These are phyloP conservation scores for Noctua pronuba DNA, from an alignment of 2,888 invertebrate species.

Conservation along the genomic window DNA sequence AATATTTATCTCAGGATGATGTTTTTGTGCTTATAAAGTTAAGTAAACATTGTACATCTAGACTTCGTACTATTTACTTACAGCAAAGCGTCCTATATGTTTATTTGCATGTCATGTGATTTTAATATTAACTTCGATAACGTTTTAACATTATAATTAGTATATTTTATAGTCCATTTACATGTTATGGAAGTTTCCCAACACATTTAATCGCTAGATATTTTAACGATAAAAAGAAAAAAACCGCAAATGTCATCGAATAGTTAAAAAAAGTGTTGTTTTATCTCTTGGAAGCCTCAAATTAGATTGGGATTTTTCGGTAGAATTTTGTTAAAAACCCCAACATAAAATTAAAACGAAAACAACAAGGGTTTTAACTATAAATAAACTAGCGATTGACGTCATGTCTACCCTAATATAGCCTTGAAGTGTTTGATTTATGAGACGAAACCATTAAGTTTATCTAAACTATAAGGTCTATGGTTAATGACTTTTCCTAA, in stretches of 20 bases:
- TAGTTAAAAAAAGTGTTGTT: neutral
- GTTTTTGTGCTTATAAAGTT: slow-evolving; percentile 1
- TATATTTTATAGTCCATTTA: neutral
- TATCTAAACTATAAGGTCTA: too few relatives aligned
- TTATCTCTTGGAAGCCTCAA: neutral
- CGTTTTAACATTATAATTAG: neutral
- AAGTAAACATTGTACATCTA: slow-evolving; percentile 18
- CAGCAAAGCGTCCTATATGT: neutral
- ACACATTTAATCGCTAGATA: too few relatives aligned
- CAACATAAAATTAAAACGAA: neutral
- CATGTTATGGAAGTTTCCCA: neutral
- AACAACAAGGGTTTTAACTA: neutral
- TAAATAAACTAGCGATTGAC: neutral
- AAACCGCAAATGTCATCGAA: neutral
- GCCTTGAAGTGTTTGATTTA: too few relatives aligned
- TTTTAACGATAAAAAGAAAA: too few relatives aligned
- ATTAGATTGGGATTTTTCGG: neutral
- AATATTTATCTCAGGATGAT: neutral
- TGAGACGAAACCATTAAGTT: too few relatives aligned
- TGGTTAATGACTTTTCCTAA: too few relatives aligned
- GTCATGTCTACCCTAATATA: neutral
- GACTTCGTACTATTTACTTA: slow-evolving; percentile 26
- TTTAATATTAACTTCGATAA: neutral
- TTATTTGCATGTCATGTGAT: neutral
- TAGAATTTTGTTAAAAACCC: neutral